Evolutionary conservation across 2,797 vertebrate species (phyloP), one percentile per base, ranked within the genome.

Genomic region (Malacoraja senta): DNA sequence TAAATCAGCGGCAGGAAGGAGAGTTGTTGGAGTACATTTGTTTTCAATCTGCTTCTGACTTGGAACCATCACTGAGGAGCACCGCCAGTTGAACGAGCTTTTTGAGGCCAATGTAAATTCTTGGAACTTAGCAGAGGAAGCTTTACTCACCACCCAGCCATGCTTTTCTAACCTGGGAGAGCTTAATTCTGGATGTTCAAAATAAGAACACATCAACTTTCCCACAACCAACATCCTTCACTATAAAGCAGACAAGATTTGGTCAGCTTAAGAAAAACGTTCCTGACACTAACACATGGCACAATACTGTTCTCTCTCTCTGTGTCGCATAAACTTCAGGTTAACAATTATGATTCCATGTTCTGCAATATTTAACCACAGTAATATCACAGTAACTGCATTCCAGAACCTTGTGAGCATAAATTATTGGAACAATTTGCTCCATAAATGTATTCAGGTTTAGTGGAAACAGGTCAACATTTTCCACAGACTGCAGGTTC

Each of bases 101-200:
- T 68, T 35, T 21, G n/a, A 68, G n/a, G n/a, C 84, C 61, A 88
- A 68, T 68, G 84, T 88, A 88, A 65, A 68, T 32, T 9, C 29
- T 68, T 88, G n/a, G n/a, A 65, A 15, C 8, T n/a, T 3, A 68
- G n/a, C 65, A 68, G n/a, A 68, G 84, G n/a, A 35, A 88, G 84
- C n/a, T 88, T 88, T 88, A 35, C n/a, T 88, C n/a, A 32, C 61
- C 84, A 21, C 68, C 1, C 15, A 86, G 10, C 2, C n/a, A 35
- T 8, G n/a, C 84, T 68, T 21, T 68, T 88, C 61, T 88, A 63
- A 68, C 17, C 17, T 21, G 63, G 84, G 29, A 68, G n/a, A 35
- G 2, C 17, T 68, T 35, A 19, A 63, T 86, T 86, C 83, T 86
- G 83, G 83, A 15, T 86, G 83, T 63, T 63, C 84, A 88, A 88